phyloP scores from a whole-genome alignment of 37 sponge, comb jelly and placozoan genomes.

The Crambe crambe region DNA sequence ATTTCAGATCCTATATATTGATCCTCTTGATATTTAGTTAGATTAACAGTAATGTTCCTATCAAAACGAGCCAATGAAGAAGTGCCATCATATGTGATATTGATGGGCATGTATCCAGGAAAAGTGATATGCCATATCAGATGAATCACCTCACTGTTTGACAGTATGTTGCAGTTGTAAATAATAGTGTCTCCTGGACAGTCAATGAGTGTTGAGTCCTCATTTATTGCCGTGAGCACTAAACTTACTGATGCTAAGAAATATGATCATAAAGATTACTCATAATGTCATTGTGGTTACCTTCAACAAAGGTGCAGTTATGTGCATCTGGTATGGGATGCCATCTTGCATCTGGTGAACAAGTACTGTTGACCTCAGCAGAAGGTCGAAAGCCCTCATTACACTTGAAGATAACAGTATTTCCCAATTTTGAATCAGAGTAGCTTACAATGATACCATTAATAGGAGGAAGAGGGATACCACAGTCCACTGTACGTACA shows the following conservation, averaged over 20 bases:
- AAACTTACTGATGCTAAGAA: background rate
- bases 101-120: background rate
- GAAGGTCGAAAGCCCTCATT: background rate
- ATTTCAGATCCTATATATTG: background rate
- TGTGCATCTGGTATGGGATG: background rate
- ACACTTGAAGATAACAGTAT: background rate
- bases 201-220: background rate
- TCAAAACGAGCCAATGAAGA: background rate
- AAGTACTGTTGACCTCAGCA: background rate
- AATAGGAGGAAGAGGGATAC: background rate
- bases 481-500: background rate
- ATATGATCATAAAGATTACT: too few species aligned
- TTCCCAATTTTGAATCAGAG: background rate
- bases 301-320: background rate
- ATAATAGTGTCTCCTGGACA: background rate
- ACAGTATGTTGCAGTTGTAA: background rate
- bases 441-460: background rate
- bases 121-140: background rate
- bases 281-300: too few species aligned
- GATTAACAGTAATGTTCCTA: background rate
- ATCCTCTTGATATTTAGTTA: background rate
- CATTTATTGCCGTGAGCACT: background rate
- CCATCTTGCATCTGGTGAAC: background rate
- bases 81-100: background rate
- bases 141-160: background rate